Base-by-base conservation (phyloP, 2,888 invertebrate genomes). In the Opisthograptis luteolata region DNA sequence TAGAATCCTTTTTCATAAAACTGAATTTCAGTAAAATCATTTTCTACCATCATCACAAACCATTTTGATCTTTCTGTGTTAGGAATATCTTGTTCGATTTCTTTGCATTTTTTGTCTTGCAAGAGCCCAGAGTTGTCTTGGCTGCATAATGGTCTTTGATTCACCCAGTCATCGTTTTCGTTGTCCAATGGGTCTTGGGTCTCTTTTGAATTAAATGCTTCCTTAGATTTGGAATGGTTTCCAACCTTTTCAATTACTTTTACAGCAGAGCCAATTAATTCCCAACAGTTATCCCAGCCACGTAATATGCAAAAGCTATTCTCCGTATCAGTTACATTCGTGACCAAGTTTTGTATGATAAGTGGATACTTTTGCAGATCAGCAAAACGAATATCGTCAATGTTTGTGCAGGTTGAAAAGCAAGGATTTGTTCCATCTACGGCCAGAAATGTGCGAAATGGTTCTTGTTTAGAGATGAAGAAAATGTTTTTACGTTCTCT, bases 1-100 rank as follows among this genome's bases (percentile, higher is more conserved):
- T 91, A 91, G 66, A 92, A 92, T 0, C 91, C 86, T 64, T 80
- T 87, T 30, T 79, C 81, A 47, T 76, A 79, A 64, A 93, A 92
- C 41, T 86, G 79, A 35, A 93, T 80, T 67, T 91, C 91, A 10
- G 70, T 75, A 68, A 93, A 92, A 70, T 91, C 91, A 46, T 91
- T 82, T 76, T 92, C 91, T 27, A 93, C 58, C 30, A 79, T 89
- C 76, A 93, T 85, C 50, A 92, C 79, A 61, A 92, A 91, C 93
- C 93, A 93, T 74, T 86, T 88, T 17, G 87, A 89, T 9, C 66
- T 68, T 19, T 75, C 75, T 22, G 46, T 39, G 34, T 60, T 58
- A 51, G 66, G 41, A 10, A 39, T 32, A 31, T 35, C 27, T 14
- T 43, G 14, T 49, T 55, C 34, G 45, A 46, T 15, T 43, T 35